phyloP scores from a whole-genome alignment of 2,888 invertebrate species.

The Microdon myrmicae region DNA sequence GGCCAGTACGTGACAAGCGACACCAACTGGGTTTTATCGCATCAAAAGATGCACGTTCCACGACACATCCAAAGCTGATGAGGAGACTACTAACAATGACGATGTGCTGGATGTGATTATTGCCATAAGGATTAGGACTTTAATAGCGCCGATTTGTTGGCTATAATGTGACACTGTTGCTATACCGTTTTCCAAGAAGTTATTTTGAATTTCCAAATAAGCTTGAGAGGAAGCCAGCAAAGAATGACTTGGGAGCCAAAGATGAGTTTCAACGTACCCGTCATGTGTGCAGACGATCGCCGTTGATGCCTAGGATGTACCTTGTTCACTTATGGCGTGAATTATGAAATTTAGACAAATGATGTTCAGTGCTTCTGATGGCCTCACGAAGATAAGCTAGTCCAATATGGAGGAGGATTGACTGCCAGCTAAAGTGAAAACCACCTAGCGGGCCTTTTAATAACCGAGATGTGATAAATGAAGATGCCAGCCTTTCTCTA shows the following conservation, averaged over 20 bases:
- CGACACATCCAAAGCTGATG: conserved; percentile 18
- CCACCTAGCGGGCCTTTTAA: too few relatives aligned
- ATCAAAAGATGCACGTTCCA: conserved; percentile 48
- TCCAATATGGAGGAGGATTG: too few relatives aligned
- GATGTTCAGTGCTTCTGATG: conserved; percentile 54
- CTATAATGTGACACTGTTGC: conserved; percentile 28
- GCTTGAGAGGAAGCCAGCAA: too few relatives aligned
- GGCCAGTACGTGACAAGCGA: conserved; percentile 45
- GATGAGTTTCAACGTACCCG: background rate
- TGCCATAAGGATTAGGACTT: conserved; percentile 33
- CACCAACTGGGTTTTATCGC: conserved; percentile 42
- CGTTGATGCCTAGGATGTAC: conserved; percentile 14
- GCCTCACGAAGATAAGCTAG: conserved; percentile 54
- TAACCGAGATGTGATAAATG: too few relatives aligned
- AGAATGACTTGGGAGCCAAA: too few relatives aligned
- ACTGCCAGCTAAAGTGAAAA: too few relatives aligned
- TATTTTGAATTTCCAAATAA: conserved; percentile 34
- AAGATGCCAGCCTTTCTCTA: too few relatives aligned
- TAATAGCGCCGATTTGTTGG: conserved; percentile 46
- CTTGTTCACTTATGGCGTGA: conserved; percentile 55
- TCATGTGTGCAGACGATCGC: conserved; percentile 7
- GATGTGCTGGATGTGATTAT: conserved; percentile 20
- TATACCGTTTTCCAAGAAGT: conserved; percentile 38
- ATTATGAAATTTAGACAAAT: conserved; percentile 63
- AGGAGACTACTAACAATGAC: conserved; percentile 8